Base-by-base conservation (phyloP, 2,888 invertebrate species). In the Tenthredo notha region DNA sequence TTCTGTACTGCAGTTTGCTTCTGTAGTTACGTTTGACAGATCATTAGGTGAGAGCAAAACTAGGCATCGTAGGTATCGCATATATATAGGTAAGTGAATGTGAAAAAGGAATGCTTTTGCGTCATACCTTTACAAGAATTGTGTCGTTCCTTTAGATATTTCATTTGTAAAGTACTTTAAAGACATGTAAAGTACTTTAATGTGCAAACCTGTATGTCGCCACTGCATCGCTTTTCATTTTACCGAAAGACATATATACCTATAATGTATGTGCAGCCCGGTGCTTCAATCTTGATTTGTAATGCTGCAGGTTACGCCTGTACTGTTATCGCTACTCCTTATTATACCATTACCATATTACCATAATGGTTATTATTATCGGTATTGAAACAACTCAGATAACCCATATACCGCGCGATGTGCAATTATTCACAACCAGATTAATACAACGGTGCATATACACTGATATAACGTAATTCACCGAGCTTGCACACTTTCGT, bases 351-450 rank as follows among this genome's bases (percentile, higher is more conserved):
- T 43, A 77, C 33, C 77, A 18, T 77, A 77, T 54, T 29, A 77
- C 77, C 77, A 54, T 77, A 33, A 80, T 80, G n/a, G 58, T 61
- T 58, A 61, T 80, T 80, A 40, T 58, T 50, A 80, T 61, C 77
- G 47, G 18, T 77, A 77, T 77, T 50, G 77, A 77, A 40, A 77
- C 75, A 29, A 33, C 75, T n/a, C 47, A 54, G 75, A 54, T 58
- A 78, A 61, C 80, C 40, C 80, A 80, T 29, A 80, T 77, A 33
- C 50, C 37, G 77, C 18, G 58, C 15, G 40, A 12, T 37, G n/a
- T 40, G 80, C 80, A 80, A 80, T 80, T 80, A 80, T 80, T 80
- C 80, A 80, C 10, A 21, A 61, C 29, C 77, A 54, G 77, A 77
- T 77, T 77, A 40, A 75, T 75, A 25, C 70, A 47, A 75, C 75